Conservation (phyloP, 2,797 vertebrate species). For the Sebastes dallii region DNA sequence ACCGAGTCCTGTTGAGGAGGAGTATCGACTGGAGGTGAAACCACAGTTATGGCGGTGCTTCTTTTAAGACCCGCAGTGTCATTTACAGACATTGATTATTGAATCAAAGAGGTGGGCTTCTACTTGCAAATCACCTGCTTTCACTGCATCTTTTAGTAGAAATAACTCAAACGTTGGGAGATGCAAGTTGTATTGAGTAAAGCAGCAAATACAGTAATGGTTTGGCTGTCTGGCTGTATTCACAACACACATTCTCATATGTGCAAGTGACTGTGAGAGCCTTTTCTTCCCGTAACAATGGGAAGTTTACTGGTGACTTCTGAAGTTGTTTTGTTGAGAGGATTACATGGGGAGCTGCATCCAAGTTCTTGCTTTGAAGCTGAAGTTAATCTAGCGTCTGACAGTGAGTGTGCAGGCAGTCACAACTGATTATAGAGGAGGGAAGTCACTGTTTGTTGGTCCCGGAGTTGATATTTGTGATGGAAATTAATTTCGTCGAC, state of each 20-base stretch:
- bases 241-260: not conserved
- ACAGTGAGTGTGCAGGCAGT: not conserved
- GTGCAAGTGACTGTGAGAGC: not conserved
- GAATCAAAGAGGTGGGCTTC: conserved; percentile 40
- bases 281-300: conserved; percentile 8
- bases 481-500: conserved; percentile 8
- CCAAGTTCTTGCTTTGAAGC: conserved; percentile 29
- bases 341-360: conserved; percentile 1
- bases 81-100: conserved; percentile 44
- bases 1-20: conserved; percentile 3
- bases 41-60: not conserved
- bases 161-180: conserved; percentile 1
- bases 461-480: conserved; percentile 7
- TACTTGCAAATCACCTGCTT: not conserved
- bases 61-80: conserved; percentile 10
- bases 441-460: conserved; percentile 9
- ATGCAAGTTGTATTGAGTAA: not conserved
- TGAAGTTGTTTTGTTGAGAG: conserved; percentile 6
- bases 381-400: conserved; percentile 3
- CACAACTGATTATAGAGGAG: conserved; percentile 2
- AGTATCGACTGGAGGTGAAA: conserved; percentile 4
- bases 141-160: not conserved
- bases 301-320: conserved; percentile 18
- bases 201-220: not conserved
- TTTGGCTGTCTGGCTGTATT: not conserved